Percentiles rank a stretch among this genome's conserved stretches.
These are phyloP conservation scores for Leptoclinus maculatus DNA, from an alignment of 2,797 vertebrate genomes.

Conservation along the genomic window DNA sequence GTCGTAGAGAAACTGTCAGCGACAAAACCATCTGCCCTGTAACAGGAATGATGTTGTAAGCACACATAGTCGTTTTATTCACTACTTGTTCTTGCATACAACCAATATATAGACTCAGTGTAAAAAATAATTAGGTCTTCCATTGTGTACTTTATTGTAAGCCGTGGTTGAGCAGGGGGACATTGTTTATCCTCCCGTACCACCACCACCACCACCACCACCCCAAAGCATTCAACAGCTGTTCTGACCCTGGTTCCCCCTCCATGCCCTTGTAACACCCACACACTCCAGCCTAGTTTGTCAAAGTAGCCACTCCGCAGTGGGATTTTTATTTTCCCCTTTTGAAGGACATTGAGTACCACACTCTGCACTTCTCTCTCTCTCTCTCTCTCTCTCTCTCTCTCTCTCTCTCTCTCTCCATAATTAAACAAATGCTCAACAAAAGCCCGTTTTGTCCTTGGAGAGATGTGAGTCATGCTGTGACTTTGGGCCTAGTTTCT, in stretches of 20 bases:
- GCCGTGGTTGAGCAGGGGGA: neutral
- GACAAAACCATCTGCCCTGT: slow-evolving; percentile 11
- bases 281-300: slow-evolving; percentile 46
- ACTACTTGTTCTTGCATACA: neutral
- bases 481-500: slow-evolving; percentile 31
- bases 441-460: slow-evolving; percentile 42
- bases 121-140: neutral
- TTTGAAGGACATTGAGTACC: slow-evolving; percentile 44
- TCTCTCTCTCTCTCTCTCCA: slow-evolving; percentile 17
- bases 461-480: slow-evolving; percentile 47
- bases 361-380: neutral
- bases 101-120: neutral
- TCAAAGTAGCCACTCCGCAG: slow-evolving; percentile 30
- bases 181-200: slow-evolving; percentile 8
- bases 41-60: slow-evolving; percentile 35
- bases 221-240: slow-evolving; percentile 27
- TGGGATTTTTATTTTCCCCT: slow-evolving; percentile 27
- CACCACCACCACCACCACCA: neutral
- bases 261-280: slow-evolving; percentile 55
- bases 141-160: slow-evolving; percentile 2
- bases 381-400: slow-evolving; percentile 17
- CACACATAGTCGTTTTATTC: slow-evolving; percentile 15
- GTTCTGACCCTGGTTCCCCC: slow-evolving; percentile 35
- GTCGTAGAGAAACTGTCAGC: slow-evolving; percentile 22
- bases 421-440: slow-evolving; percentile 43